A percentile compares a stretch with the other conserved stretches of the same genome.
Conservation (phyloP, 2,888 invertebrate species). For the Acanthosepion pharaonis region DNA sequence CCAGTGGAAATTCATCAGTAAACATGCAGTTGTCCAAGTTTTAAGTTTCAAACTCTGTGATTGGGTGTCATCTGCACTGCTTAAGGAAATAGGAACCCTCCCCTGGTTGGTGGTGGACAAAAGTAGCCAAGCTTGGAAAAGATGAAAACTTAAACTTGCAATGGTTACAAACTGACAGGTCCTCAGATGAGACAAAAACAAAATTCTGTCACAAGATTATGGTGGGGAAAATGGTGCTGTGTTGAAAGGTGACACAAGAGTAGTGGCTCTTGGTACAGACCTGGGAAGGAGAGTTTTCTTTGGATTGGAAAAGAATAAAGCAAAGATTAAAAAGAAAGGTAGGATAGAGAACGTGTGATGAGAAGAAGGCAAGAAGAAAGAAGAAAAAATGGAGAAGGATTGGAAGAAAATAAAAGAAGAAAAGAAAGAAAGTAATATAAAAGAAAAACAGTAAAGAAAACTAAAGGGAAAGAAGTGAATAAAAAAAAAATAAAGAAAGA, state of each 20-base stretch:
- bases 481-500: neutral
- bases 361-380: neutral
- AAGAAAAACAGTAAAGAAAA: neutral
- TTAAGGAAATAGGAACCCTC: neutral
- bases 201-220: constrained; percentile 1
- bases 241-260: neutral
- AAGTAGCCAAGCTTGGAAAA: neutral
- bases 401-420: neutral
- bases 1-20: neutral
- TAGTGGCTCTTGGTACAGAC: neutral
- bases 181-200: neutral
- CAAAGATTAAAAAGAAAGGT: neutral
- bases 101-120: neutral
- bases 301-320: neutral
- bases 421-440: neutral
- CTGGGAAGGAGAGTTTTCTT: neutral
- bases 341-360: neutral
- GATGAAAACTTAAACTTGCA: neutral
- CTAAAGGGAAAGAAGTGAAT: neutral
- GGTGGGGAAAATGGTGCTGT: neutral
- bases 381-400: neutral
- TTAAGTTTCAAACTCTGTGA: neutral
- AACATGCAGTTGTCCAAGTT: neutral
- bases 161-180: constrained; percentile 12
- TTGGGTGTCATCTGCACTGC: neutral